Percentiles rank a stretch among this genome's conserved stretches.
phyloP scores from a whole-genome alignment of 2,888 invertebrate genomes.

The Perdita meconis region DNA sequence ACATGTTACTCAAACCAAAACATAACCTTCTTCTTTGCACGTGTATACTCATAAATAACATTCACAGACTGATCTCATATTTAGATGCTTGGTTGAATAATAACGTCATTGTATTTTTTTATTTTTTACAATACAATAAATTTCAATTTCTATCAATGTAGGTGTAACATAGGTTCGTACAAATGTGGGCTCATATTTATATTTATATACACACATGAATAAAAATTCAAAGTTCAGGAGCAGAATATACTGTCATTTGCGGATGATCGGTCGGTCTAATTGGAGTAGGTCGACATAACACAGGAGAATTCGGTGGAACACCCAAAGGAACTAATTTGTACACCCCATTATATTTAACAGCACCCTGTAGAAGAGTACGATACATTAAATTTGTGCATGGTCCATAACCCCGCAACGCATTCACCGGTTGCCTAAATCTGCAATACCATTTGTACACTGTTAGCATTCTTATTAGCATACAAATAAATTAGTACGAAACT shows the following conservation, averaged over 20 bases:
- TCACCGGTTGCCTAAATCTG: slow-evolving; percentile 52
- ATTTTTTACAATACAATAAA: neutral
- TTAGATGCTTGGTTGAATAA: too few relatives aligned
- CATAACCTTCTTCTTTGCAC: slow-evolving; percentile 31
- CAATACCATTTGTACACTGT: too few relatives aligned
- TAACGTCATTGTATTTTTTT: neutral
- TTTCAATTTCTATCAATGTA: neutral
- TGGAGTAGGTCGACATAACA: slow-evolving; percentile 49
- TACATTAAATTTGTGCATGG: slow-evolving; percentile 57
- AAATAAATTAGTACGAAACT: too few relatives aligned
- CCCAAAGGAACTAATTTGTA: slow-evolving; percentile 54
- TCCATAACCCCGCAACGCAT: slow-evolving; percentile 27
- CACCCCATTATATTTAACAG: slow-evolving; percentile 56
- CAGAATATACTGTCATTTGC: slow-evolving; percentile 58
- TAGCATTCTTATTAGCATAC: too few relatives aligned
- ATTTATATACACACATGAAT: neutral
- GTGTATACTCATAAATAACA: neutral
- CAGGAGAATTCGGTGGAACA: slow-evolving; percentile 42
- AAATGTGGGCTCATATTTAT: too few relatives aligned
- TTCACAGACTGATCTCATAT: neutral
- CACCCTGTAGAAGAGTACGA: slow-evolving; percentile 60
- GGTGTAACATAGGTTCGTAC: neutral
- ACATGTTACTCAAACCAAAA: neutral
- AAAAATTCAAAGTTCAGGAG: neutral
- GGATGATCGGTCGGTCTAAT: slow-evolving; percentile 52